Base-by-base conservation (phyloP, 2,888 invertebrate genomes). In the Athetis lepigone region DNA sequence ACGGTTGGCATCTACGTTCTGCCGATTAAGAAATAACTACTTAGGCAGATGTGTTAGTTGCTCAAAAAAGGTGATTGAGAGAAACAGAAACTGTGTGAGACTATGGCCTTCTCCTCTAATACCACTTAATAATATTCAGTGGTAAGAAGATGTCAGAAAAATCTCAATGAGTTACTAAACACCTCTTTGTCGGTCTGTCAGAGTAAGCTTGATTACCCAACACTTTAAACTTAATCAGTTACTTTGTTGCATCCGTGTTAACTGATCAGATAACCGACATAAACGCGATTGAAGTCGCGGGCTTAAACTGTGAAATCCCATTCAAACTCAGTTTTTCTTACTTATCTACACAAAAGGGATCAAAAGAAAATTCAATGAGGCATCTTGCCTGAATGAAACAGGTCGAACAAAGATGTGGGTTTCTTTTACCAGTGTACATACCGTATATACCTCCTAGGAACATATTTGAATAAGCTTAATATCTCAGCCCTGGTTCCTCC, bases 11-110 rank as follows among this genome's bases (percentile, higher is more conserved):
- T n/a, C 11, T 29, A 29, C 11, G 1, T 8, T 50, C 77, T 85
- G 69, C 75, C 60, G 69, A 83, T 83, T 79, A 80, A 75, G 55
- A 71, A 64, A 66, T 42, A n/a, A n/a, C n/a, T n/a, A 13, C 23
- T 51, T 25, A 5, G 9, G 5, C 16, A 43, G 4, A 33, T n/a
- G 7, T 55, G 33, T n/a, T 9, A 29, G 29, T 8, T 9, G 9
- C n/a, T n/a, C n/a, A n/a, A n/a, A n/a, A n/a, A n/a, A 29, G 27
- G 8, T 29, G 29, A 29, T 33, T 33, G 9, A 33, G 33, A 33
- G 1, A 33, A 33, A 33, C n/a, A n/a, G n/a, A n/a, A n/a, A n/a
- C n/a, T n/a, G n/a, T n/a, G n/a, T n/a, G n/a, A n/a, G n/a, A n/a
- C n/a, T n/a, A n/a, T n/a, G n/a, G n/a, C n/a, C n/a, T n/a, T n/a